Percentiles rank a stretch among this genome's conserved stretches.
These are phyloP conservation scores for Phymatocera aterrima DNA, from an alignment of 2,888 invertebrate genomes.

Conservation along the genomic window DNA sequence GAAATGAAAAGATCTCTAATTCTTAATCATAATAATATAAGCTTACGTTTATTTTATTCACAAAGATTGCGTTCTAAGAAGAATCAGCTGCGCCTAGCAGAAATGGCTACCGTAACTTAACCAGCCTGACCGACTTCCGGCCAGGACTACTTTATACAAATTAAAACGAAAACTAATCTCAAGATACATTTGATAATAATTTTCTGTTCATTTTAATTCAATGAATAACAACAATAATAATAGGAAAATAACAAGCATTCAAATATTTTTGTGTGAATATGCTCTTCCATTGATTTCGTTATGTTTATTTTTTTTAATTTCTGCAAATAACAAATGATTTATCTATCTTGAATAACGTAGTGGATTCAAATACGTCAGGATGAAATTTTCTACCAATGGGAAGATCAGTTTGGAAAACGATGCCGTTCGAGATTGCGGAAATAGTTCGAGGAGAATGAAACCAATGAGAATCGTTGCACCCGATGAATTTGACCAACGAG, in stretches of 20 bases:
- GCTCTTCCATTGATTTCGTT: no score
- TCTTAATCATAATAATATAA: background rate
- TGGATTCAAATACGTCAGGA: slow-evolving; percentile 37
- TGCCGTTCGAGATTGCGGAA: background rate
- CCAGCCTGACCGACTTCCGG: no score
- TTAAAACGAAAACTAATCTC: background rate
- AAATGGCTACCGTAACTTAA: slow-evolving; percentile 32
- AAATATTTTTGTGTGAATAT: background rate
- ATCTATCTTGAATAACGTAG: slow-evolving; percentile 2
- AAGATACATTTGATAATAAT: background rate
- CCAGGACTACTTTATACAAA: background rate
- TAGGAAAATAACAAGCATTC: background rate
- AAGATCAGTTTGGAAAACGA: background rate
- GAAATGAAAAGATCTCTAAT: background rate
- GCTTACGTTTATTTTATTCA: slow-evolving; percentile 30
- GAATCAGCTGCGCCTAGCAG: slow-evolving; percentile 43
- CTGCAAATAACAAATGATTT: background rate
- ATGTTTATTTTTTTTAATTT: background rate
- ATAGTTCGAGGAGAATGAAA: background rate
- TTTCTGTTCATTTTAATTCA: no score
- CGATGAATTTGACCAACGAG: slow-evolving; percentile 40
- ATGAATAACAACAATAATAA: background rate
- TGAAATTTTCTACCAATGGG: background rate
- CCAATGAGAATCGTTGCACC: slow-evolving; percentile 26
- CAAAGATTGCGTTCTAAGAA: background rate